Evolutionary conservation across 2,113 vertebrate genomes (phyloP), one percentile per base, ranked within the genome.

Genomic region (Gopherus flavomarginatus): DNA sequence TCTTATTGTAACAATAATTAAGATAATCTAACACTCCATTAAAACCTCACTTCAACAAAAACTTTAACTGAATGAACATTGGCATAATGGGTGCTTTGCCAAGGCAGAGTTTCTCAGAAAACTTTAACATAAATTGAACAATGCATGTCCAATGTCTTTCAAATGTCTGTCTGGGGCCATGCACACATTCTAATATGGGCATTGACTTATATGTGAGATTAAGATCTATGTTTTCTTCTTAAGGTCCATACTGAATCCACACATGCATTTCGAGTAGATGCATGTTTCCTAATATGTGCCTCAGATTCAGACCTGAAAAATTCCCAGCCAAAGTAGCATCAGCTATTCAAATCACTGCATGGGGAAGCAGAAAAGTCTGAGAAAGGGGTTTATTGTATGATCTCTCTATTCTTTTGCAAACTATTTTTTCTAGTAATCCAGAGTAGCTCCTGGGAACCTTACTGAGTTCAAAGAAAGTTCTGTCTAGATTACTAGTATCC

Each of bases 71-170:
- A 54, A 59, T 24, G 27, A 93, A 94, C 8, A 42, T 80, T 57
- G 72, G 81, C 31, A n/a, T 52, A 54, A 11, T 5, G 38, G 53
- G 14, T 82, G 78, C 35, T 92, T 57, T 90, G 75, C 57, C 35
- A 91, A 87, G 65, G 50, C 75, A 59, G 31, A 29, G 95, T 95
- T 96, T 72, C 83, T 95, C 53, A 90, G 65, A 85, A 62, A 85
- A 91, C 89, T 83, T 80, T 42, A 81, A 57, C 86, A 86, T 62
- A 95, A 92, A 90, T 91, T 92, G 81, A 44, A 94, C 54, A 59
- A 86, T 80, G 47, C 29, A 14, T 0, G 5, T 19, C 81, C 83
- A 24, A 22, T 26, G n/a, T n/a, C 35, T 69, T 69, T n/a, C 62
- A 65, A 91, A 81, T 13, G 53, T 49, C 87, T 87, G 53, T 89